Conservation (phyloP, 2,888 invertebrate species). For the Tridacna gigas region DNA sequence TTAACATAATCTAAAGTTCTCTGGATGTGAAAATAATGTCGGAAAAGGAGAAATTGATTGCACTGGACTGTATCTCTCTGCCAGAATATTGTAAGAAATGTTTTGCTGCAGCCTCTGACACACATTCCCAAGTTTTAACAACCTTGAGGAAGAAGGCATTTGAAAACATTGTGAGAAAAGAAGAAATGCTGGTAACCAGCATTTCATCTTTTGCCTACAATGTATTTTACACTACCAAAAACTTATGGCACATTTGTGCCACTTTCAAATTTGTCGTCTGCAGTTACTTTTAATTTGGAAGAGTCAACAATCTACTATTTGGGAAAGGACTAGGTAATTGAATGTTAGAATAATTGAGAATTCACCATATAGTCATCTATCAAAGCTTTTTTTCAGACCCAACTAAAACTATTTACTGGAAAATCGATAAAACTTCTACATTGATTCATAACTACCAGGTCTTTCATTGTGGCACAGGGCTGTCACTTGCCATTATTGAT, state of each 20-base stretch:
- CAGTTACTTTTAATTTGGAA: too few species aligned
- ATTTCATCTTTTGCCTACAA: neutral
- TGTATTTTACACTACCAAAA: neutral
- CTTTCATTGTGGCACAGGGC: neutral
- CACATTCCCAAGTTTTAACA: neutral
- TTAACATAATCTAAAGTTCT: too few species aligned
- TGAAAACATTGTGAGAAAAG: slow-evolving; percentile 10
- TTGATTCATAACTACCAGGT: slow-evolving; percentile 16
- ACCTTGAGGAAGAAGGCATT: neutral
- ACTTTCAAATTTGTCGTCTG: too few species aligned
- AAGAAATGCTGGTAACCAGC: neutral
- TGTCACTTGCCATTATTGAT: slow-evolving; percentile 19
- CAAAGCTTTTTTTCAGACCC: neutral
- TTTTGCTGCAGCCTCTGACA: too few species aligned
- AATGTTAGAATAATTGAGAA: too few species aligned
- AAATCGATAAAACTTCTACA: slow-evolving; percentile 11
- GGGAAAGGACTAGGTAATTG: too few species aligned
- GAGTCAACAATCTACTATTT: too few species aligned
- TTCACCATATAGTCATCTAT: too few species aligned
- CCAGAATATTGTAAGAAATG: too few species aligned
- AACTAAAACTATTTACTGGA: neutral
- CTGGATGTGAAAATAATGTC: too few species aligned
- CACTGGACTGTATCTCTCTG: too few species aligned
- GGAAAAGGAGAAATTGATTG: too few species aligned
- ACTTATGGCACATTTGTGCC: neutral